A percentile compares a stretch with the other conserved stretches of the same genome.
These are phyloP conservation scores for Poliocrania exsul DNA, from an alignment of 2,797 vertebrate genomes.

Conservation along the genomic window DNA sequence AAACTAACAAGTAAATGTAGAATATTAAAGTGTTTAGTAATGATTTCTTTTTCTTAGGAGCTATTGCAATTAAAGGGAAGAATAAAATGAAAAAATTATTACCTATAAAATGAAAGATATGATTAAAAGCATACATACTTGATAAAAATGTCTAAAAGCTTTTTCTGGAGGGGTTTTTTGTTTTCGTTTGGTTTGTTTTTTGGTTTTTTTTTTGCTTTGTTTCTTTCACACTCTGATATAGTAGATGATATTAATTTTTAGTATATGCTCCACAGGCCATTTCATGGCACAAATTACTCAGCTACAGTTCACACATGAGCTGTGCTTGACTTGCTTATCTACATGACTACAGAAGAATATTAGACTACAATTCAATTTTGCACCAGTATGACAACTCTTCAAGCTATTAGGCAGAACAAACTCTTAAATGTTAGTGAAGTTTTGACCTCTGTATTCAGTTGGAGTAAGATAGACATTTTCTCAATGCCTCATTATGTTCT, in stretches of 20 bases:
- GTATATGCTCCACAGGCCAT: fast-evolving
- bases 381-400: not conserved
- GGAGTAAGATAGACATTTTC: not conserved
- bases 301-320: not conserved
- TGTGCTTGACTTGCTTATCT: fast-evolving
- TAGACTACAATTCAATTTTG: not conserved
- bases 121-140: not conserved
- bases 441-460: not conserved
- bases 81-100: not conserved
- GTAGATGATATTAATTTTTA: not conserved
- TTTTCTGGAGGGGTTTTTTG: not conserved
- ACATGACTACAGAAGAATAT: fast-evolving
- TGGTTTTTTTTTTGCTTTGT: not conserved
- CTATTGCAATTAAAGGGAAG: not conserved
- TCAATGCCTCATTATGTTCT: not conserved
- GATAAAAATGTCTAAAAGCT: not conserved
- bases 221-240: not conserved
- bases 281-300: not conserved
- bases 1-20: not conserved
- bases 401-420: not conserved
- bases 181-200: not conserved
- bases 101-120: not conserved
- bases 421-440: not conserved
- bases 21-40: not conserved
- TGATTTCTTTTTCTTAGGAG: not conserved